A percentile compares a stretch with the other conserved stretches of the same genome.
Conservation (phyloP, 23 tunicate genomes). For the Ciona savignyi region DNA sequence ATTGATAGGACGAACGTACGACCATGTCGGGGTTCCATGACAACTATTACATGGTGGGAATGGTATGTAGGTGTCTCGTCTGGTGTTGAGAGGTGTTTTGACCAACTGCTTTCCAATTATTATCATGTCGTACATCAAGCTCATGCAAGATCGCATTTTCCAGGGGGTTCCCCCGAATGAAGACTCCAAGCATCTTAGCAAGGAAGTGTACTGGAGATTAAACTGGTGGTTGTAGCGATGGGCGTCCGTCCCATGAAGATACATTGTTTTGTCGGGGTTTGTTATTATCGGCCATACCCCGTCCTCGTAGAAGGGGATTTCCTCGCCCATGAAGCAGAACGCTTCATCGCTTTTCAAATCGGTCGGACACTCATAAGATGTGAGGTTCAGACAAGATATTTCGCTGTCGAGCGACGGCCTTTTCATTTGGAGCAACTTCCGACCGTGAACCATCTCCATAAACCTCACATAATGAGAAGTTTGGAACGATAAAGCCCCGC, state of each 20-base stretch:
- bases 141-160: conserved; percentile 22
- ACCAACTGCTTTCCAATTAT: conserved; percentile 32
- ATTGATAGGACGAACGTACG: neutral
- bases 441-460: conserved; percentile 37
- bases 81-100: conserved; percentile 13
- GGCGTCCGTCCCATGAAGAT: conserved; percentile 23
- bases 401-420: neutral
- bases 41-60: neutral
- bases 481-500: conserved; percentile 1
- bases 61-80: neutral
- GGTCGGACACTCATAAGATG: conserved; percentile 11
- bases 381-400: conserved; percentile 1
- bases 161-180: conserved; percentile 22
- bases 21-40: conserved; percentile 14
- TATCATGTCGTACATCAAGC: conserved; percentile 33
- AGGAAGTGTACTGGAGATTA: conserved; percentile 31
- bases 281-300: conserved; percentile 49
- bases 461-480: conserved; percentile 40
- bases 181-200: conserved; percentile 33
- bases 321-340: conserved; percentile 24
- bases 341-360: neutral
- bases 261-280: conserved; percentile 13
- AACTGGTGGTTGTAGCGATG: conserved; percentile 13
- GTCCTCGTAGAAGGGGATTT: conserved; percentile 21
- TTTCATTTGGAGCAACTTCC: conserved; percentile 6